Evolutionary conservation across 2,888 invertebrate species (phyloP), one percentile per base, ranked within the genome.

Genomic region (Protophormia terraenovae): DNA sequence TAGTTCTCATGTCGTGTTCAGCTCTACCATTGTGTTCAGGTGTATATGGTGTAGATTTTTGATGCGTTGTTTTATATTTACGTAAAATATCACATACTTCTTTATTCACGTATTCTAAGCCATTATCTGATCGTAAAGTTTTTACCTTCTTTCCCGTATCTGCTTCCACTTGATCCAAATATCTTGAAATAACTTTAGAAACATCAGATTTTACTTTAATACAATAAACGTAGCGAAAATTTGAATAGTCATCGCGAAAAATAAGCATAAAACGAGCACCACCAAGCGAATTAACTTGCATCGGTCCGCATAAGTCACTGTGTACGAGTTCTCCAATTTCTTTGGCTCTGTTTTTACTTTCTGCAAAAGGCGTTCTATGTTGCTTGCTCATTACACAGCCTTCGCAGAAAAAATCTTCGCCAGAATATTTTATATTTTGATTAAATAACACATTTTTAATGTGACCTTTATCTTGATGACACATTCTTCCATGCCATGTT

Each of bases 11-110:
- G 79, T 91, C 89, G 10, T 90, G 86, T 73, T 91, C 91, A 0
- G 90, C 89, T 71, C 87, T 83, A 3, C 91, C 90, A 86, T 92
- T 93, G 86, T 92, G 90, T 86, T 91, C 88, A 4, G 91, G 90
- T 10, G 90, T 90, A 80, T 90, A 90, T 3, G 87, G 80, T 0
- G 89, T 89, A 8, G 88, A 87, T 80, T 62, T 78, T 67, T 88
- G 89, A 62, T 88, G 87, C 24, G 22, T 14, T 41, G 60, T 12
- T 12, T 60, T 55, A 60, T 47, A 50, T 69, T 38, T 69, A 24
- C 67, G 12, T 45, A 78, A 67, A 14, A 78, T 67, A 22, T 41
- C 84, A 60, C 29, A 89, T 88, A 71, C 89, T 88, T 71, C 88
- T 76, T 29, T 86, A 71, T 35, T 87, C 4, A 88, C 67, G 75